Evolutionary conservation across 1,140 invertebrate genomes (phyloP).

Genomic region (Drosophila obscura): DNA sequence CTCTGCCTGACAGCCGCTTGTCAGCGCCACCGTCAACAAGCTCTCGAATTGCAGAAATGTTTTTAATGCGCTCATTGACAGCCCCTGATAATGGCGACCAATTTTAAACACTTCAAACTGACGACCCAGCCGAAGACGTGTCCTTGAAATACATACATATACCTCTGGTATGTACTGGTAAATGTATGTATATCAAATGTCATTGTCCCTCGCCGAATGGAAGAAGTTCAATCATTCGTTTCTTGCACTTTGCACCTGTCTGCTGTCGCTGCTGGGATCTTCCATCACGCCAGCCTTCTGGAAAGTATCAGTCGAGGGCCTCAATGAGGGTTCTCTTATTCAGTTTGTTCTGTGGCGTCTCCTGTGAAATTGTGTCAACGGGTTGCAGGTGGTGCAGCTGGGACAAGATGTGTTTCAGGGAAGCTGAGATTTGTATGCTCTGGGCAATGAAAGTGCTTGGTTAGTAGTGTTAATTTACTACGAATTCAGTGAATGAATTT

Average conservation of each 20-base stretch:
- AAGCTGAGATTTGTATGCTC: too few species aligned
- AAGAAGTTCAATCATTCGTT: constrained; percentile 27
- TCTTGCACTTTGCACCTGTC: constrained; percentile 41
- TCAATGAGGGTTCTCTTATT: constrained; percentile 27
- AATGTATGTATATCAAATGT: neutral
- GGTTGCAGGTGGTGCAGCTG: neutral
- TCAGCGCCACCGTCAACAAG: constrained; percentile 29
- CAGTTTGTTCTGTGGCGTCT: constrained; percentile 4
- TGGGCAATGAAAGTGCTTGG: too few species aligned
- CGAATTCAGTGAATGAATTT: too few species aligned
- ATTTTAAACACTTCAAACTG: constrained; percentile 49
- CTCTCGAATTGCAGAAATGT: constrained; percentile 38
- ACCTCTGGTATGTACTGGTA: neutral
- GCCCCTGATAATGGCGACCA: constrained; percentile 48
- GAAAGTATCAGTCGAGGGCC: neutral
- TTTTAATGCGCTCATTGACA: constrained; percentile 55
- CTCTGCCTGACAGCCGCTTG: constrained; percentile 22
- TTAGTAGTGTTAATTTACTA: too few species aligned
- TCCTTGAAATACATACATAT: constrained; percentile 32
- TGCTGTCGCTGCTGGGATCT: neutral
- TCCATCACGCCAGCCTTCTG: too few species aligned
- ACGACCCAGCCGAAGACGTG: constrained; percentile 24
- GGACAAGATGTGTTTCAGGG: too few species aligned
- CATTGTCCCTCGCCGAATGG: neutral
- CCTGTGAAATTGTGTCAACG: neutral